Conservation (phyloP, 2,797 vertebrate species). For the Sarcoramphus papa region DNA sequence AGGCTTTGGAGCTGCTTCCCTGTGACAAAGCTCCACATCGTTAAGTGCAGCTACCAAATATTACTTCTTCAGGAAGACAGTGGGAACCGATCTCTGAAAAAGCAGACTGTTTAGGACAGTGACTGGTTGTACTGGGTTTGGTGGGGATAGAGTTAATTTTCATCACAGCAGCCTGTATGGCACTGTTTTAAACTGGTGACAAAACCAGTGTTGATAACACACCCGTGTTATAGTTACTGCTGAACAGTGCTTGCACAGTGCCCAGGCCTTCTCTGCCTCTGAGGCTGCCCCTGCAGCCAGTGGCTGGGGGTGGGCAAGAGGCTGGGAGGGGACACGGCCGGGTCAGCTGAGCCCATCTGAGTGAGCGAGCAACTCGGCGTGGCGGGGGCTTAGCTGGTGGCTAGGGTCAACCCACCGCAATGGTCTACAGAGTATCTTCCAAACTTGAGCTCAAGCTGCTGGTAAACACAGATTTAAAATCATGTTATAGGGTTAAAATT, state of each 20-base stretch:
- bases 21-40: not conserved
- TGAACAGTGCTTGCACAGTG: not conserved
- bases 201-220: not conserved
- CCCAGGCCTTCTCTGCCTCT: not conserved
- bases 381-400: not conserved
- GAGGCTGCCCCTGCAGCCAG: not conserved
- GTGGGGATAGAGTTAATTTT: not conserved
- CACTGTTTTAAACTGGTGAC: not conserved
- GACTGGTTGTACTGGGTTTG: not conserved
- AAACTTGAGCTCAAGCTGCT: not conserved
- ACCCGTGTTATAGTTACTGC: not conserved
- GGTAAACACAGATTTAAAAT: not conserved
- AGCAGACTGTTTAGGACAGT: not conserved
- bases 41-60: not conserved
- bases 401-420: not conserved
- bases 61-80: not conserved
- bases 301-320: too few species aligned
- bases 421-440: not conserved
- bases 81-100: not conserved
- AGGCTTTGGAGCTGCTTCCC: not conserved
- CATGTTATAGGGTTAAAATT: not conserved
- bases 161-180: not conserved
- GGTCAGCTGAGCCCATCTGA: not conserved
- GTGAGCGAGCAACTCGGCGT: fast-evolving
- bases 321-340: fast-evolving